Evolutionary conservation across 92 coral and sea anemone species (phyloP).

Genomic region (Desmophyllum pertusum): DNA sequence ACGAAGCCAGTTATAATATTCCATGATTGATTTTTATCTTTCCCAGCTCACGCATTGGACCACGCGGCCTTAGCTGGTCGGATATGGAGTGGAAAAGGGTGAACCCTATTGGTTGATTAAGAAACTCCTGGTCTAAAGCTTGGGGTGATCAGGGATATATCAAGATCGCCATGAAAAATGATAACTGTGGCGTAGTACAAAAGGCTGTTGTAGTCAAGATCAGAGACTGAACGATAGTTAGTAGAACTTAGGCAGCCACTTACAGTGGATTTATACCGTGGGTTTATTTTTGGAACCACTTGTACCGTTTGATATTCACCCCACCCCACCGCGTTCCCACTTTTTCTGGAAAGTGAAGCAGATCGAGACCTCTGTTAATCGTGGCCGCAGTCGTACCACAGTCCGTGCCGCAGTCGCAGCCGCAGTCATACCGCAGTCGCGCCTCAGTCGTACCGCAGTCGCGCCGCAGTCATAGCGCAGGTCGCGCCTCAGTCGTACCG

Average conservation of each 20-base stretch:
- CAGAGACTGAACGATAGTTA: background rate
- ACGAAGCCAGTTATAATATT: no score
- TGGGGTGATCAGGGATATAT: conserved; percentile 98
- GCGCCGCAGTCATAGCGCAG: no score
- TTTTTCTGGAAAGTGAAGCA: no score
- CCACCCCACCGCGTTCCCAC: no score
- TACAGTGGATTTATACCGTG: background rate
- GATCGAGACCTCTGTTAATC: no score
- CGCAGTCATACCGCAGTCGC: no score
- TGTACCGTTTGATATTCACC: no score
- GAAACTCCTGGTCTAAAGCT: conserved; percentile 98
- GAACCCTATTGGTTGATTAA: conserved; percentile 93
- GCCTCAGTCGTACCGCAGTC: no score
- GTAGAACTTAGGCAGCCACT: background rate
- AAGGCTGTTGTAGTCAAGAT: conserved; percentile 96
- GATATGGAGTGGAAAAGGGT: conserved; percentile 89
- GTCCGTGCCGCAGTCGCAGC: no score
- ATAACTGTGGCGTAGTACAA: conserved; percentile 92
- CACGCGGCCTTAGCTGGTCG: conserved; percentile 97
- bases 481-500: no score
- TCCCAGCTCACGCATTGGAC: conserved; percentile 83
- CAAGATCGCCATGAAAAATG: conserved; percentile 89
- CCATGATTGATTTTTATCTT: background rate
- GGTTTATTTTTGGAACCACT: conserved; percentile 13
- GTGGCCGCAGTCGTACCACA: no score